Percentiles rank a stretch among this genome's conserved stretches.
phyloP scores from a whole-genome alignment of 2,888 invertebrate genomes.

The Dysmachus trigonus region DNA sequence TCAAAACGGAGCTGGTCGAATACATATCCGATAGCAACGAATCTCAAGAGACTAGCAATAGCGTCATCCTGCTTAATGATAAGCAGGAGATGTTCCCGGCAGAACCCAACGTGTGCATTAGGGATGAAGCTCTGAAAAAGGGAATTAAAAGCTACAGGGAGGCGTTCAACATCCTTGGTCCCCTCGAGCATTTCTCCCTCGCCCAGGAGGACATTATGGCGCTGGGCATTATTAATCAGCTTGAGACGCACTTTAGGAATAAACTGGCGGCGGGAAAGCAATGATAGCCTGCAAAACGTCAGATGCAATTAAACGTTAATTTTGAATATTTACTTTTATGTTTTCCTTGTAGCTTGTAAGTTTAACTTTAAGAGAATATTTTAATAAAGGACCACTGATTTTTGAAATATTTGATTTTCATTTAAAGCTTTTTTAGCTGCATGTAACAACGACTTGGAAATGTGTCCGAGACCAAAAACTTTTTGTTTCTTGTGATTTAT shows the following conservation, averaged over 20 bases:
- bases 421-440: not conserved
- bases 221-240: constrained; percentile 20
- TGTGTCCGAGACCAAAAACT: not conserved
- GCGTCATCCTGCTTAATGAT: not conserved
- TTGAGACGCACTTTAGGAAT: constrained; percentile 29
- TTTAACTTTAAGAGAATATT: not conserved
- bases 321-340: not conserved
- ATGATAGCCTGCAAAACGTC: not conserved
- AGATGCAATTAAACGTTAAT: not conserved
- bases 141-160: not conserved
- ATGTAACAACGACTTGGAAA: too few relatives aligned
- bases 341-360: not conserved
- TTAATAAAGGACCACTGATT: not conserved
- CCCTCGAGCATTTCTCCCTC: constrained; percentile 23
- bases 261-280: not conserved
- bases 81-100: not conserved
- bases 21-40: not conserved
- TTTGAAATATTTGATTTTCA: not conserved
- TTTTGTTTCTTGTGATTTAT: not conserved
- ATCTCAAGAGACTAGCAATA: not conserved
- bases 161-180: constrained; percentile 2
- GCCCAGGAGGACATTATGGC: not conserved
- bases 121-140: constrained; percentile 1
- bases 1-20: not conserved
- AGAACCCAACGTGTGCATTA: not conserved